A percentile compares a stretch with the other conserved stretches of the same genome.
Evolutionary conservation across 2,113 vertebrate genomes (phyloP).

Genomic region (Myiopsitta monachus): DNA sequence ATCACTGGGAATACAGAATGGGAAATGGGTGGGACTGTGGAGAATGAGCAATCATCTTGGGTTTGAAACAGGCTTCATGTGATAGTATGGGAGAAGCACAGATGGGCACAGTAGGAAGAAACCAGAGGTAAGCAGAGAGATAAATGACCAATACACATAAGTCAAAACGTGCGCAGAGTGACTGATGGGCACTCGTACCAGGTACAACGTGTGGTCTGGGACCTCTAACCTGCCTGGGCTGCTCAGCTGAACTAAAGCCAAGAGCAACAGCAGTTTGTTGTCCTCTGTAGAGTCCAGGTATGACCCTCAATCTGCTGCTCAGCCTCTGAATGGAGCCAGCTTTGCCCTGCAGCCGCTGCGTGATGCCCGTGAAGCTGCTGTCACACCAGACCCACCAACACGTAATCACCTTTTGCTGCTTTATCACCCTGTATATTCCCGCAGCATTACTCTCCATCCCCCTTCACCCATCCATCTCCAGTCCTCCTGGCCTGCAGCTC

Average conservation of each 20-base stretch:
- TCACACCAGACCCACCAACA: not conserved
- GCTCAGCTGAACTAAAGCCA: not conserved
- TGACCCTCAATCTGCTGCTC: not conserved
- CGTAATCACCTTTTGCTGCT: fast-evolving
- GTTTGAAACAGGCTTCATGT: not conserved
- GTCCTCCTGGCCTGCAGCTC: not conserved
- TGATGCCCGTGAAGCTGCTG: not conserved
- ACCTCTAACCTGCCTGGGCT: not conserved
- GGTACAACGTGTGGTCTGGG: not conserved
- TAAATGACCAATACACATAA: not conserved
- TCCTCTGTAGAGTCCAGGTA: not conserved
- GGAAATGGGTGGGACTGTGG: not conserved
- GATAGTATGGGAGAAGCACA: not conserved
- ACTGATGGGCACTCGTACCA: not conserved
- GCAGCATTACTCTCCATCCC: not conserved
- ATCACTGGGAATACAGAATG: not conserved
- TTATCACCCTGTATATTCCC: not conserved
- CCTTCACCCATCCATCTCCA: not conserved
- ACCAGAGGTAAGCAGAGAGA: not conserved
- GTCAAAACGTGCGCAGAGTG: not conserved
- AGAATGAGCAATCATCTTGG: not conserved
- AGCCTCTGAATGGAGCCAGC: not conserved
- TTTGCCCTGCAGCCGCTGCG: not conserved
- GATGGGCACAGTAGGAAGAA: not conserved
- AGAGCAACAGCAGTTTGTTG: not conserved